Conservation (phyloP, 1,140 invertebrate species). For the Bombyx mandarina region DNA sequence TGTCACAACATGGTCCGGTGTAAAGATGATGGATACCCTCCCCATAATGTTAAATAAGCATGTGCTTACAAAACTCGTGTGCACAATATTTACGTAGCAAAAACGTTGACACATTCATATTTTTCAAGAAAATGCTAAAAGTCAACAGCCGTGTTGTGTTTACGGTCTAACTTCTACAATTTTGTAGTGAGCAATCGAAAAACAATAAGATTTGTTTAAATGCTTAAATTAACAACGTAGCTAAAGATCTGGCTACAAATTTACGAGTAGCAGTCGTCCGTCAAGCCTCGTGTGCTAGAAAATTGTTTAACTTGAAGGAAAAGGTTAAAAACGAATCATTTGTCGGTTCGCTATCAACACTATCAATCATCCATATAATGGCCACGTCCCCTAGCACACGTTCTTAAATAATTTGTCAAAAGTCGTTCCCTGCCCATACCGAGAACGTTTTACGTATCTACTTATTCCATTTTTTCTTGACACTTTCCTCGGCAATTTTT, state of each 20-base stretch:
- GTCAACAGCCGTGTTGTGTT: not conserved
- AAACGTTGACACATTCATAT: conserved; percentile 12
- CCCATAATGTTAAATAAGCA: conserved; percentile 39
- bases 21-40: conserved; percentile 59
- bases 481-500: conserved; percentile 24
- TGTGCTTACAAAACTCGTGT: conserved; percentile 17
- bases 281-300: not conserved
- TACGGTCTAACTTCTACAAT: not conserved
- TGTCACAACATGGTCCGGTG: conserved; percentile 50
- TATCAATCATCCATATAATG: conserved; percentile 62
- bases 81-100: conserved; percentile 10
- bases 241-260: no score
- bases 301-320: conserved; percentile 11
- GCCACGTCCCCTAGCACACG: conserved; percentile 56
- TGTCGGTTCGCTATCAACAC: conserved; percentile 41
- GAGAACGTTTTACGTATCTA: conserved; percentile 32
- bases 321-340: conserved; percentile 44
- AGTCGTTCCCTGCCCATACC: conserved; percentile 35
- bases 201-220: no score
- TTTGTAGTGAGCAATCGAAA: not conserved
- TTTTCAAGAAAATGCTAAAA: conserved; percentile 7
- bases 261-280: no score
- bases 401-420: conserved; percentile 69
- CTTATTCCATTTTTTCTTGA: conserved; percentile 40
- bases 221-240: no score